Conservation (phyloP, 2,113 vertebrate species). For the Pipa parva region DNA sequence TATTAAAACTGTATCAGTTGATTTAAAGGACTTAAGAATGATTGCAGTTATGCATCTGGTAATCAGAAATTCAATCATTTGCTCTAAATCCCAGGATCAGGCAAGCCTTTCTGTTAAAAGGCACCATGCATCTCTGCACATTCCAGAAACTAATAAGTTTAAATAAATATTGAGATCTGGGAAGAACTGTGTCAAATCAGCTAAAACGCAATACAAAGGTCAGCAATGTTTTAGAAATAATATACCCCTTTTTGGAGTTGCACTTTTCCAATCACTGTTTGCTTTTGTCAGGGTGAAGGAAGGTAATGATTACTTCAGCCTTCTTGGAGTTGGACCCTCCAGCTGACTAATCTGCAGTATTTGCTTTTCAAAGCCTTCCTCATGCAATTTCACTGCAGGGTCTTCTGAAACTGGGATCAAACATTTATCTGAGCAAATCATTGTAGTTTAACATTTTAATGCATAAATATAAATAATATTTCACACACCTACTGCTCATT, state of each 20-base stretch:
- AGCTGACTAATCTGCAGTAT: conserved; percentile 47
- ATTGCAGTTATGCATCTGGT: conserved; percentile 56
- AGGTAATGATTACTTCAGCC: conserved; percentile 49
- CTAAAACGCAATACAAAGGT: conserved; percentile 35
- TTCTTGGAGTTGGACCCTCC: conserved; percentile 27
- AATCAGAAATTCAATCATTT: conserved; percentile 51
- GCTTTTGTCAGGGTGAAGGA: conserved; percentile 29
- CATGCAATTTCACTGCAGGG: conserved; percentile 58
- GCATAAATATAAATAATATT: no score
- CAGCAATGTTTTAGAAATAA: conserved; percentile 45
- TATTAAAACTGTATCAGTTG: conserved; percentile 1
- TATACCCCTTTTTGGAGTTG: conserved; percentile 45
- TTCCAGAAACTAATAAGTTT: conserved; percentile 53
- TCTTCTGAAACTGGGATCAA: conserved; percentile 43
- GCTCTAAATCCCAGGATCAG: conserved; percentile 60
- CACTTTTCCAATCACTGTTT: conserved; percentile 50
- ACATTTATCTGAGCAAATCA: neutral
- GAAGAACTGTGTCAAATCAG: conserved; percentile 46
- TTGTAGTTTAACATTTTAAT: no score
- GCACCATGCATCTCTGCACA: conserved; percentile 58
- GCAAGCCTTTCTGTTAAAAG: conserved; percentile 53
- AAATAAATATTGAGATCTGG: conserved; percentile 53
- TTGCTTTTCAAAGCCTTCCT: conserved; percentile 58
- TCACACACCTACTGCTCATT: no score
- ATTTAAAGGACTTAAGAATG: conserved; percentile 53